Evolutionary conservation across 2,888 invertebrate genomes (phyloP).

Genomic region (Epicampocera succincta): DNA sequence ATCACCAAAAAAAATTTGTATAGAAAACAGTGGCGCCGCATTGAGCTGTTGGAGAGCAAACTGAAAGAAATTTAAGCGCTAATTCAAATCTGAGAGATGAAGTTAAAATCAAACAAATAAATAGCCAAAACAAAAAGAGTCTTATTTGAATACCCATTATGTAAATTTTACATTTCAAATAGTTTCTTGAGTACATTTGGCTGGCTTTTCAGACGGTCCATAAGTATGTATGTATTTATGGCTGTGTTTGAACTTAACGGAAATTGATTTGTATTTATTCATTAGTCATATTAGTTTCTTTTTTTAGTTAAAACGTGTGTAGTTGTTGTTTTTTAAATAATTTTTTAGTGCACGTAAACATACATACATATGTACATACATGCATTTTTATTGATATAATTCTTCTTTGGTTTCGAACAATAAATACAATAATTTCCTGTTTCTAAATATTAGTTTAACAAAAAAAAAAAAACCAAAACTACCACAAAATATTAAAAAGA

Average conservation of each 20-base stretch:
- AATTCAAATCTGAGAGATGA: too few relatives aligned
- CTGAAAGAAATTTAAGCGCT: too few relatives aligned
- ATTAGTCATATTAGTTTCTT: constrained; percentile 6
- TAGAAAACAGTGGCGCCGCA: too few relatives aligned
- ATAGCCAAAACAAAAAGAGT: too few relatives aligned
- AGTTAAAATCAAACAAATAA: too few relatives aligned
- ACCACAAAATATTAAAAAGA: neutral
- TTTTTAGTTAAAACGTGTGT: constrained; percentile 24
- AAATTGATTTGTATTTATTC: constrained; percentile 47
- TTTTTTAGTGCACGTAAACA: neutral
- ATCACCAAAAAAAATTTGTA: too few relatives aligned
- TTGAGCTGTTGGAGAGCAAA: too few relatives aligned
- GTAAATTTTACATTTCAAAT: too few relatives aligned
- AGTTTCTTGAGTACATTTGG: too few relatives aligned
- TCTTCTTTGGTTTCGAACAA: neutral
- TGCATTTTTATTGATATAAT: constrained; percentile 1
- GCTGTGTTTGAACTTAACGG: too few relatives aligned
- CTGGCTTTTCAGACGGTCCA: too few relatives aligned
- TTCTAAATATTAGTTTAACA: neutral
- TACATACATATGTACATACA: neutral
- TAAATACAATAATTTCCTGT: constrained; percentile 61
- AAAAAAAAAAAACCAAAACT: constrained; percentile 6
- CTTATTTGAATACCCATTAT: too few relatives aligned
- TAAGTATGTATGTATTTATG: neutral
- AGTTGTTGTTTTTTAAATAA: constrained; percentile 33